Base-by-base conservation (phyloP, 2,888 invertebrate species). In the Crematogaster levior region DNA sequence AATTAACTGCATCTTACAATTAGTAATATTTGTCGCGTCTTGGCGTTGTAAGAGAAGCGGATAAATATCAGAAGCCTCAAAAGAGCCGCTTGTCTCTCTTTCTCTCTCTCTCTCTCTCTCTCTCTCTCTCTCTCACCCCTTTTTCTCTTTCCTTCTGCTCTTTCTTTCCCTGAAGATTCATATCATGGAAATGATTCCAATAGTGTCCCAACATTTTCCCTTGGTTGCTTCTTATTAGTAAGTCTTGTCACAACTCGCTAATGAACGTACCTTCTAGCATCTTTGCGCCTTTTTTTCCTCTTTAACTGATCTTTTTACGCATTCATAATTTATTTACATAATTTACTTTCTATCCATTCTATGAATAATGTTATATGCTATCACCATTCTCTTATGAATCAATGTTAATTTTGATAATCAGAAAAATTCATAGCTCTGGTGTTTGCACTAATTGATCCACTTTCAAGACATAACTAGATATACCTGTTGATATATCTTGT, bases 181-280 rank as follows among this genome's bases (percentile, higher is more conserved):
- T 92, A 93, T 93, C 92, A 90, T 91, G 90, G 89, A 89, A 92
- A 85, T 88, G 82, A 85, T 85, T 81, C 86, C 87, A 81, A 85
- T 86, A 83, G 83, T 85, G 84, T 83, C 85, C 86, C 91, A 91
- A 93, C 92, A 87, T 93, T 92, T 92, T 92, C 91, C 90, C 92
- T n/a, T n/a, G n/a, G n/a, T 92, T 92, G 86, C 86, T 92, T 91
- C 92, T 92, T 93, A 93, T 93, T 94, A 93, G 92, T 91, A 89
- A 92, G 86, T 90, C 89, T 91, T 92, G 89, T 93, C 92, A 91
- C 90, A 91, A 92, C 89, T 91, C 88, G 91, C 92, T 93, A 93
- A 93, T 93, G 91, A 93, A n/a, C n/a, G n/a, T 90, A 89, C 81
- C 86, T 88, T 87, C 86, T 86, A 87, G 83, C 84, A 85, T n/a